A percentile compares a stretch with the other conserved stretches of the same genome.
These are phyloP conservation scores for Euura saliciscinereae DNA, from an alignment of 1,140 invertebrate genomes.

Conservation along the genomic window DNA sequence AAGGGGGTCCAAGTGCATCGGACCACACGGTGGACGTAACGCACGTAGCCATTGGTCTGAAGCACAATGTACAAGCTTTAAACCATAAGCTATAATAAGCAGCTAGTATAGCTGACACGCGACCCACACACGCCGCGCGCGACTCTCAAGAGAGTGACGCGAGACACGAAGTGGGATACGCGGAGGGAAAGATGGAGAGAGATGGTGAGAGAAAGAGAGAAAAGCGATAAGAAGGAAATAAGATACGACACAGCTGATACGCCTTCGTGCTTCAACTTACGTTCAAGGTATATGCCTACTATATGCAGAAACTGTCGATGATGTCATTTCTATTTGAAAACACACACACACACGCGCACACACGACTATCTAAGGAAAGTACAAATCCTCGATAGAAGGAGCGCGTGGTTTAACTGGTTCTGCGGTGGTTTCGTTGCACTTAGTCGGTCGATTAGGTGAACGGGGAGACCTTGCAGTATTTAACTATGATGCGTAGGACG, in stretches of 20 bases:
- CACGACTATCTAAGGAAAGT: not conserved
- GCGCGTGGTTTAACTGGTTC: not conserved
- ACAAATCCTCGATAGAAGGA: not conserved
- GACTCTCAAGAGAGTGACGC: conserved; percentile 32
- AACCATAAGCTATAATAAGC: not conserved
- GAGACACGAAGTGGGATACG: conserved; percentile 11
- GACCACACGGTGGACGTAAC: not conserved
- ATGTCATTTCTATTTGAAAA: conserved; percentile 46
- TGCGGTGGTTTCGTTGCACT: not conserved
- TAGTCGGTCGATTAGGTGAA: not conserved
- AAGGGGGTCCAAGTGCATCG: not conserved
- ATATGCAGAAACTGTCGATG: conserved; percentile 43
- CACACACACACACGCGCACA: not conserved
- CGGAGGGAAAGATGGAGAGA: conserved; percentile 16
- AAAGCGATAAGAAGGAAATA: conserved; percentile 59
- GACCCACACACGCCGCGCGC: conserved; percentile 52
- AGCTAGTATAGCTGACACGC: conserved; percentile 41
- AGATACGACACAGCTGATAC: conserved; percentile 58
- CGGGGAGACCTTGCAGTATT: not conserved
- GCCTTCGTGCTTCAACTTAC: conserved; percentile 37
- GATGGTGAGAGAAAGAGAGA: conserved; percentile 38
- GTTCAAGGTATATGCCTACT: conserved; percentile 42
- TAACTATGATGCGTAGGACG: not conserved
- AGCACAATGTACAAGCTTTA: not conserved
- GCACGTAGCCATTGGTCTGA: not conserved